Conservation (phyloP, 2,888 invertebrate genomes). For the Slavum lentiscoides region DNA sequence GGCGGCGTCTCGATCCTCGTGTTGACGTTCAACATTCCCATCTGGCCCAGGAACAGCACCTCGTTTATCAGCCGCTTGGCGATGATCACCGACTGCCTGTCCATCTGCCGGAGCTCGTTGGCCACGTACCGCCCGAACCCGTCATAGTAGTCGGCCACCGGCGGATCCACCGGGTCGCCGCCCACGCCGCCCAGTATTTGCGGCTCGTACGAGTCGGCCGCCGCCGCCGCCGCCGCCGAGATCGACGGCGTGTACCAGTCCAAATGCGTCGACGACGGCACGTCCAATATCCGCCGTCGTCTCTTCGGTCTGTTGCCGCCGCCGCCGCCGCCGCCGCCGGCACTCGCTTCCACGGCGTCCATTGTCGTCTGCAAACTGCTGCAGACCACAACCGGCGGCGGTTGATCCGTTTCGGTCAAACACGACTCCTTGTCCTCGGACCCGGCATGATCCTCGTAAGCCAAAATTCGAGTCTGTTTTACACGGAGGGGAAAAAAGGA, state of each 20-base stretch:
- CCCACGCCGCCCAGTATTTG: conserved; percentile 41
- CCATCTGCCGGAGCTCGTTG: conserved; percentile 43
- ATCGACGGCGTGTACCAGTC: not conserved
- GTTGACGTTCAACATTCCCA: conserved; percentile 43
- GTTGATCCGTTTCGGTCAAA: conserved; percentile 21
- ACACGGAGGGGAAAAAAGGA: not conserved
- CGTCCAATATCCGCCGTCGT: conserved; percentile 12
- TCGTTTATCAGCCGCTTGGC: conserved; percentile 45
- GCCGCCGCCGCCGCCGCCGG: not conserved
- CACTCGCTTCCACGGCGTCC: not conserved
- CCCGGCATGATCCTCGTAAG: conserved; percentile 22
- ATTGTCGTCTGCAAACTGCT: not conserved
- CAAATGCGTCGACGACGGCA: not conserved
- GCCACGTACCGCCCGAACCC: conserved; percentile 44
- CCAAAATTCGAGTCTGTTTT: not conserved
- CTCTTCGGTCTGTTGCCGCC: not conserved
- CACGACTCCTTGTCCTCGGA: conserved; percentile 46
- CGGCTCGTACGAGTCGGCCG: conserved; percentile 16
- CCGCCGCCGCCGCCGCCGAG: conserved; percentile 7
- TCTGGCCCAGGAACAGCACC: conserved; percentile 44
- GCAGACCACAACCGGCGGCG: not conserved
- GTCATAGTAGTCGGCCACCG: conserved; percentile 39
- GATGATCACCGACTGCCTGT: conserved; percentile 43
- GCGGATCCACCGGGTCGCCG: conserved; percentile 29
- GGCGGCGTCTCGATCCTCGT: conserved; percentile 32